These are phyloP conservation scores for Xiphias gladius DNA, from an alignment of 2,113 vertebrate species.

Conservation along the genomic window DNA sequence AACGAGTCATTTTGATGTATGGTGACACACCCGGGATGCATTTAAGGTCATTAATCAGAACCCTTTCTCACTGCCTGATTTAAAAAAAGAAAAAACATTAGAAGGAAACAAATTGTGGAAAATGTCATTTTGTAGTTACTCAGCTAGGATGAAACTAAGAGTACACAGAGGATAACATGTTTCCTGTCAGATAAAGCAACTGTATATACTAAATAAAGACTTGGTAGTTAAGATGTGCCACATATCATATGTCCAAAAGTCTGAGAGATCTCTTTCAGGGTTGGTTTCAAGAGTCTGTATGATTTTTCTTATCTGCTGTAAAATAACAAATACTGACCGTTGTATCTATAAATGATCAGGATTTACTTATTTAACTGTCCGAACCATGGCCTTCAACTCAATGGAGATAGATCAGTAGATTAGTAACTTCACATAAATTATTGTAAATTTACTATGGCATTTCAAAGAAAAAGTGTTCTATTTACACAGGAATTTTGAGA, in stretches of 20 bases:
- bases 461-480: not conserved
- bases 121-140: not conserved
- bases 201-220: too few species aligned
- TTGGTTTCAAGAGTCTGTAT: not conserved
- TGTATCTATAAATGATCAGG: not conserved
- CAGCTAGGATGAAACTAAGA: not conserved
- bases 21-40: not conserved
- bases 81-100: not conserved
- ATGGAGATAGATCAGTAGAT: not conserved
- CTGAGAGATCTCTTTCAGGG: too few species aligned
- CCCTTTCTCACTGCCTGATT: not conserved
- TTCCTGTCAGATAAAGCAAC: not conserved
- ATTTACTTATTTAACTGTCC: too few species aligned
- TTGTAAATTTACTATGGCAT: not conserved
- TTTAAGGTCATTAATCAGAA: not conserved
- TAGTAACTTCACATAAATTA: not conserved
- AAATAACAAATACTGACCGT: not conserved
- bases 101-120: not conserved
- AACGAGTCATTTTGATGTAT: constrained; percentile 25
- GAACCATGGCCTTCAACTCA: not conserved
- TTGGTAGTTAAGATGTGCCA: too few species aligned
- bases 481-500: not conserved
- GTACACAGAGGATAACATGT: not conserved
- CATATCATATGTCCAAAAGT: too few species aligned
- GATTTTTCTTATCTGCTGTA: not conserved